Evolutionary conservation across 2,888 invertebrate species (phyloP), one percentile per base, ranked within the genome.

Genomic region (Idaea biselata): DNA sequence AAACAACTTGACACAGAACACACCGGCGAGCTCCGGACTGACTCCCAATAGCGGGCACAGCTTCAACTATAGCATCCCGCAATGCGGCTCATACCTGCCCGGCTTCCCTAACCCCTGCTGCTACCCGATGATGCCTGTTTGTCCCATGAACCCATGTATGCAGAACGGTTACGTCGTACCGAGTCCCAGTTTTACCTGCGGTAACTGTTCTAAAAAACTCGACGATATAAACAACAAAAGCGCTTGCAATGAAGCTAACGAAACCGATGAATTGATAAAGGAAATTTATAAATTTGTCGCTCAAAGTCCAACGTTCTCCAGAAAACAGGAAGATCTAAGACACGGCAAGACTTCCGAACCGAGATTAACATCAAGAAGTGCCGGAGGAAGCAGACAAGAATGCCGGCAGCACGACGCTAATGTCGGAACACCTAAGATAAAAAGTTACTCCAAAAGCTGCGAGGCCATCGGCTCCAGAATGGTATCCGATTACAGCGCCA

Each of bases 261-360:
- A 88, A 70, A 91, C 89, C 16, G 88, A 90, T 54, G 79, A 87
- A 66, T 74, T 91, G 1, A 86, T 92, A 54, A 90, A 89, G 75
- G 87, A 91, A 75, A 91, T 92, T 63, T 87, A 92, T 67, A 88
- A 90, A 66, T 83, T 80, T 58, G 86, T 91, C 2, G 81, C 85
- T 11, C 84, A 85, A 70, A 82, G 80, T 63, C 79, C 84, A 1
- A 77, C 71, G 6, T 63, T 70, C 16, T 63, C 60, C 44, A 79
- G 72, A 61, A 78, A 73, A 65, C 60, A 56, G 11, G 67, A 63
- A n/a, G 69, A 70, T 33, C 65, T 60, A 33, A 68, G 56, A 61
- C 55, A 65, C 17, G 16, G 55, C 55, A 56, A 56, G 56, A 18
- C 6, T 5, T 18, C 18, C 18, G 56, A 56, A 18, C 56, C 17